Percentiles rank a stretch among this genome's conserved stretches.
phyloP scores from a whole-genome alignment of 2,888 invertebrate genomes.

The Drosophila recens region DNA sequence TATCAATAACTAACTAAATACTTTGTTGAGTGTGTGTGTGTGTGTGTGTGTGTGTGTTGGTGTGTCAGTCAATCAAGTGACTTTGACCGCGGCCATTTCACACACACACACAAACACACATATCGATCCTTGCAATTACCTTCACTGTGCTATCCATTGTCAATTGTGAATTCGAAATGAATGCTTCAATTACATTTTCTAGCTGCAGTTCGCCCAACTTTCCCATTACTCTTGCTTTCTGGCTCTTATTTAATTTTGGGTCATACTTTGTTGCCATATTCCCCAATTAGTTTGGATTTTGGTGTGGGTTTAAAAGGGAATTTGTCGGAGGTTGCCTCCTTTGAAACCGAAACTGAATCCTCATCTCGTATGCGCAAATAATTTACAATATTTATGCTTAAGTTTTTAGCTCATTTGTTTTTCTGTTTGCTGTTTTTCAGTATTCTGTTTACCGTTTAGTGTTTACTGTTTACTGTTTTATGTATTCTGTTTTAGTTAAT shows the following conservation, averaged over 20 bases:
- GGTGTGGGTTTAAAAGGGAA: neutral
- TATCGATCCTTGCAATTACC: neutral
- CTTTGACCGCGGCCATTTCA: neutral
- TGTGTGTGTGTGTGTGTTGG: neutral
- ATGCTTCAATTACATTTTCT: neutral
- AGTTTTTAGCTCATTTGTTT: neutral
- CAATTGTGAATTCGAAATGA: slow-evolving; percentile 3
- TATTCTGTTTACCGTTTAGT: no score
- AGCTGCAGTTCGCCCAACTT: neutral
- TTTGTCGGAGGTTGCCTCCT: slow-evolving; percentile 22
- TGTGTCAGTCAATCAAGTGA: neutral
- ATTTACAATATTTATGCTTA: slow-evolving; percentile 21
- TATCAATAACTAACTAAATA: slow-evolving; percentile 43
- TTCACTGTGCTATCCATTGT: neutral
- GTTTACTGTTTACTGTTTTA: neutral
- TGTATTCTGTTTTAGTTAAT: slow-evolving; percentile 8
- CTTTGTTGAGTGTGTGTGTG: neutral
- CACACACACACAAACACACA: neutral
- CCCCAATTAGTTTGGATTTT: neutral
- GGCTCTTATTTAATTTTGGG: neutral
- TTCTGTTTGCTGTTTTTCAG: neutral
- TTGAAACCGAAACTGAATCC: slow-evolving; percentile 75
- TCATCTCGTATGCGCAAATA: slow-evolving; percentile 16
- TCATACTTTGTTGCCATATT: neutral
- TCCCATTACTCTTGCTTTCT: neutral